A percentile compares a stretch with the other conserved stretches of the same genome.
Conservation (phyloP, 2,888 invertebrate species). For the Schizaphis graminum region DNA sequence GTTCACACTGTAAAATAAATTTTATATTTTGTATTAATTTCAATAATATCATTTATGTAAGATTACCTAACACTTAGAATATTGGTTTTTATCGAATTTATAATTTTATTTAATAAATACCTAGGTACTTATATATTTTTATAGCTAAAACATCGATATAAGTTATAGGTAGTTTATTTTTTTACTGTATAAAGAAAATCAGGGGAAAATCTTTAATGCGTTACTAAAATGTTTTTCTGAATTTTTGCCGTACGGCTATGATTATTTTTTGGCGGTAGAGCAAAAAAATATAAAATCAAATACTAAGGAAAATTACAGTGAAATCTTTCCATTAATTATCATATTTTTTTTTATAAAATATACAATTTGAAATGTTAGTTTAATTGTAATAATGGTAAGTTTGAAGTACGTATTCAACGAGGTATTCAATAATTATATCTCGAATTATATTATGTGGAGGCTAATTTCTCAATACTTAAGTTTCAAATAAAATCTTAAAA, state of each 20-base stretch:
- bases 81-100: background rate
- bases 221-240: background rate
- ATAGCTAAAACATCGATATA: background rate
- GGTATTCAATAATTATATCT: background rate
- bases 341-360: background rate
- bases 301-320: background rate
- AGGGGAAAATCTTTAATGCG: background rate
- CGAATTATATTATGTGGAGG: background rate
- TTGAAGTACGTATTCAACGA: background rate
- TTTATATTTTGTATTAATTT: background rate
- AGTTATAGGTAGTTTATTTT: background rate
- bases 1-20: background rate
- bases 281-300: background rate
- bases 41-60: background rate
- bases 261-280: background rate
- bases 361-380: background rate
- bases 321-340: background rate
- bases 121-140: background rate
- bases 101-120: background rate
- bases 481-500: background rate
- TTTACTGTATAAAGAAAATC: background rate
- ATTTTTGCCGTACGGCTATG: background rate
- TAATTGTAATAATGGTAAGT: background rate
- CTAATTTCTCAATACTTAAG: background rate
- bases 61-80: background rate